phyloP scores from a whole-genome alignment of 1,140 invertebrate species.

The Bombus picipes region DNA sequence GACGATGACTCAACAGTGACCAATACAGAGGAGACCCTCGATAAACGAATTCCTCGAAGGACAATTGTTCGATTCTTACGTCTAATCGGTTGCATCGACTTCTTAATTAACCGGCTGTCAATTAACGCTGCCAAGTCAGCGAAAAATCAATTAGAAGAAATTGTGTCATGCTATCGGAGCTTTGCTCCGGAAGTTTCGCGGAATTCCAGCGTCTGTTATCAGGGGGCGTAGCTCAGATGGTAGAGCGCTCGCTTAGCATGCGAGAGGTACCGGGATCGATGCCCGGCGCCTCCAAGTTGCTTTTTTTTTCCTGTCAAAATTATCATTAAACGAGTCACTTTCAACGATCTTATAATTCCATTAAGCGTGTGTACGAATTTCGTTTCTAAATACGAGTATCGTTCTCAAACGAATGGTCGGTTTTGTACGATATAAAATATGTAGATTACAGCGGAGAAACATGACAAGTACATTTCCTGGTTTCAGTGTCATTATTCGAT shows the following conservation, averaged over 20 bases:
- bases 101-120: slow-evolving; percentile 23
- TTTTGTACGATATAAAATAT: neutral
- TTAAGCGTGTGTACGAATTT: neutral
- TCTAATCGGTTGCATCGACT: neutral
- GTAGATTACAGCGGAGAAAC: no score
- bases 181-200: neutral
- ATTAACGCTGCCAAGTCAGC: neutral
- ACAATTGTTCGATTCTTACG: slow-evolving; percentile 44
- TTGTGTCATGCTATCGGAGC: slow-evolving; percentile 15
- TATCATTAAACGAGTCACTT: neutral
- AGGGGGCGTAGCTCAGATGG: slow-evolving; percentile 92
- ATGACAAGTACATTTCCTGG: neutral
- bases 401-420: neutral
- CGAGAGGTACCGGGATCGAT: slow-evolving; percentile 94
- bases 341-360: neutral
- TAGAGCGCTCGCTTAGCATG: slow-evolving; percentile 95
- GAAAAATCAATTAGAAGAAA: slow-evolving; percentile 40
- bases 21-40: slow-evolving; percentile 19
- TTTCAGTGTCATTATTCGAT: no score
- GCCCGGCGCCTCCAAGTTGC: slow-evolving; percentile 88
- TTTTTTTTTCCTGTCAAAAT: slow-evolving; percentile 61
- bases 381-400: neutral
- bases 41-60: slow-evolving; percentile 39
- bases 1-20: slow-evolving; percentile 51
- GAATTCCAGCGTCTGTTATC: neutral